These are phyloP conservation scores for Tragelaphus imberbis DNA, from an alignment of 2,113 vertebrate genomes.

Conservation along the genomic window DNA sequence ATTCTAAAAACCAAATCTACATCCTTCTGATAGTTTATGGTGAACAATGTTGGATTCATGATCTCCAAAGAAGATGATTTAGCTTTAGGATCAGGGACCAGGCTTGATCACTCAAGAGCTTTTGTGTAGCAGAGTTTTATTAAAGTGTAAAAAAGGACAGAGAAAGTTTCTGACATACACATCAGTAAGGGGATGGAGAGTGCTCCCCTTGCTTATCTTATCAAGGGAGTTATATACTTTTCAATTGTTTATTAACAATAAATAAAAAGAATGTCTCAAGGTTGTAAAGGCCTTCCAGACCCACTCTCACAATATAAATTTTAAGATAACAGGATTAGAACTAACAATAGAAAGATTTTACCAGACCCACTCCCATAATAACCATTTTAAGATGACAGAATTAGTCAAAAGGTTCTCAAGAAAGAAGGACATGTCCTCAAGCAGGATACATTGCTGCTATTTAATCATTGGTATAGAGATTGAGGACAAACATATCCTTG, in stretches of 20 bases:
- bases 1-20: too few species aligned
- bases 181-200: too few species aligned
- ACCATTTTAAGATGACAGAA: not conserved
- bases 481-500: not conserved
- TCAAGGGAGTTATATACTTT: not conserved
- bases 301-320: not conserved
- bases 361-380: not conserved
- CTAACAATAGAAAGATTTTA: not conserved
- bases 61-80: too few species aligned
- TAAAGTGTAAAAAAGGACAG: too few species aligned
- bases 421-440: not conserved
- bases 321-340: not conserved
- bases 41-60: too few species aligned
- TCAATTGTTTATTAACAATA: not conserved
- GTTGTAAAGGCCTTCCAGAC: not conserved
- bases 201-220: not conserved
- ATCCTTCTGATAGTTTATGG: too few species aligned
- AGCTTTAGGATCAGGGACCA: too few species aligned
- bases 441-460: not conserved
- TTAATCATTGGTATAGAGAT: not conserved
- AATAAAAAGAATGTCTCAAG: not conserved
- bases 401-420: not conserved
- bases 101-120: too few species aligned
- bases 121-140: too few species aligned
- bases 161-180: too few species aligned